Percentiles rank a stretch among this genome's conserved stretches.
phyloP scores from a whole-genome alignment of 1,140 invertebrate genomes.

The Drosophila athabasca region DNA sequence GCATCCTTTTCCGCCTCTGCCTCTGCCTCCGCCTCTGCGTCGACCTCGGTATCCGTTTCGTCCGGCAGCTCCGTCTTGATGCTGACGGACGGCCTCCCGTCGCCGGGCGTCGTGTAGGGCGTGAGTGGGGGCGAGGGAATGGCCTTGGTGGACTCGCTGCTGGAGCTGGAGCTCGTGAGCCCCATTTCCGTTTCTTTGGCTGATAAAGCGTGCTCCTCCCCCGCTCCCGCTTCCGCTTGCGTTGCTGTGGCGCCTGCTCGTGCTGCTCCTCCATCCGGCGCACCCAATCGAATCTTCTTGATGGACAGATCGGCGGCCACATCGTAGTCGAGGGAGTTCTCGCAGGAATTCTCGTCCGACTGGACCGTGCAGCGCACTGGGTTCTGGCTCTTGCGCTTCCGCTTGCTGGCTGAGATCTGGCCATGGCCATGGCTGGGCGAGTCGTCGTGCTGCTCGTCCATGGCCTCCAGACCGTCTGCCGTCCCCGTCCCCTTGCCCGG shows the following conservation, averaged over 20 bases:
- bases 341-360: slow-evolving; percentile 84
- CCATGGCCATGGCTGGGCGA: slow-evolving; percentile 85
- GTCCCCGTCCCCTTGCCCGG: slow-evolving; percentile 25
- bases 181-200: slow-evolving; percentile 62
- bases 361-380: slow-evolving; percentile 91
- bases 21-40: not conserved
- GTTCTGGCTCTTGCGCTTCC: slow-evolving; percentile 96
- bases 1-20: not conserved
- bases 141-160: slow-evolving; percentile 74
- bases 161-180: slow-evolving; percentile 18
- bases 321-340: slow-evolving; percentile 85
- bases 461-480: slow-evolving; percentile 86
- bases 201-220: slow-evolving; percentile 13
- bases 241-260: not conserved
- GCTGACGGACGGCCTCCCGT: slow-evolving; percentile 12
- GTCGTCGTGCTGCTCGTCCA: slow-evolving; percentile 86
- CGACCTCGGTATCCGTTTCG: slow-evolving; percentile 6
- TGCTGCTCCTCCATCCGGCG: not conserved
- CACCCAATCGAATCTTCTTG: slow-evolving; percentile 53
- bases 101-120: slow-evolving; percentile 49
- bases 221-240: not conserved
- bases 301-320: slow-evolving; percentile 84
- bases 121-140: slow-evolving; percentile 81
- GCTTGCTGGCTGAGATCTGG: slow-evolving; percentile 84
- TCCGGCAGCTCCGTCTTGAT: slow-evolving; percentile 58